A percentile compares a stretch with the other conserved stretches of the same genome.
phyloP scores from a whole-genome alignment of 2,888 invertebrate species.

The Hipparchia sbordonii region DNA sequence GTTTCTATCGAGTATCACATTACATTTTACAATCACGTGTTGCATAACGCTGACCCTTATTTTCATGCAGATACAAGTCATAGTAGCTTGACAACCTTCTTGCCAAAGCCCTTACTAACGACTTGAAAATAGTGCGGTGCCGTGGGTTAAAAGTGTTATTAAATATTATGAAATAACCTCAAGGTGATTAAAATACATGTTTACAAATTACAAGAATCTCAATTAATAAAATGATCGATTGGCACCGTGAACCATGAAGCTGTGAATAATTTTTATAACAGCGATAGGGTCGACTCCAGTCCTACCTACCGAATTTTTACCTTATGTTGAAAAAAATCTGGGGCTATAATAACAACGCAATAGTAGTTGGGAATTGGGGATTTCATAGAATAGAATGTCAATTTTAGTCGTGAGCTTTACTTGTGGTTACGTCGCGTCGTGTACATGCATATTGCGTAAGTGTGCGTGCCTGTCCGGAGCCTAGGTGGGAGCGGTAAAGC shows the following conservation, averaged over 20 bases:
- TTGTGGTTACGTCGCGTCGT: too few species aligned
- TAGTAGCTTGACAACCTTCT: not conserved
- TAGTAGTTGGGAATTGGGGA: too few species aligned
- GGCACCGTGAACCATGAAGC: not conserved
- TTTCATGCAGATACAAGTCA: not conserved
- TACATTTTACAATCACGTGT: not conserved
- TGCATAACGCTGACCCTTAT: not conserved
- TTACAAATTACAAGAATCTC: constrained; percentile 2
- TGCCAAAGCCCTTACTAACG: not conserved
- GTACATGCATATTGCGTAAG: too few species aligned
- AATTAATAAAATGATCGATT: constrained; percentile 5
- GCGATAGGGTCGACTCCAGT: not conserved
- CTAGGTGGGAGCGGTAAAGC: too few species aligned
- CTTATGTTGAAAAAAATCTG: too few species aligned
- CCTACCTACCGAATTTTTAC: too few species aligned
- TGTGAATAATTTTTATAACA: not conserved
- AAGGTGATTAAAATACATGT: constrained; percentile 1
- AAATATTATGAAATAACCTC: not conserved
- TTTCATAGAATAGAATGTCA: too few species aligned
- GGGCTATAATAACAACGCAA: too few species aligned
- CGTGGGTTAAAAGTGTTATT: constrained; percentile 4
- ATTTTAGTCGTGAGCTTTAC: too few species aligned
- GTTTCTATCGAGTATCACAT: not conserved
- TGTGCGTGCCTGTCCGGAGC: too few species aligned
- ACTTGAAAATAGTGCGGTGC: not conserved